A percentile compares a stretch with the other conserved stretches of the same genome.
Conservation (phyloP, 1,140 invertebrate genomes). For the Lasaia peninsularis region DNA sequence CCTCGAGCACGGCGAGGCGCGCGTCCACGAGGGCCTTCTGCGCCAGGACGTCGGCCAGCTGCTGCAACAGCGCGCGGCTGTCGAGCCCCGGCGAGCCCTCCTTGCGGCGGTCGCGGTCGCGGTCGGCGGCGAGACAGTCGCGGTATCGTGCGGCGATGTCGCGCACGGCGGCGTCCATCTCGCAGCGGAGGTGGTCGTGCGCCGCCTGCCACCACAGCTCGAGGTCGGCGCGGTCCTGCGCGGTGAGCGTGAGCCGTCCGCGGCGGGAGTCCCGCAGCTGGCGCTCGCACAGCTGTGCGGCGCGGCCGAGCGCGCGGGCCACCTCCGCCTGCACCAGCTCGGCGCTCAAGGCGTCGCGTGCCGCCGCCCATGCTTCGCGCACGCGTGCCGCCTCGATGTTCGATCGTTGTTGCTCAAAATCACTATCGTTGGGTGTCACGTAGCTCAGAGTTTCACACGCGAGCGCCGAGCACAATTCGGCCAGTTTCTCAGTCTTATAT, state of each 20-base stretch:
- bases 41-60: conserved; percentile 86
- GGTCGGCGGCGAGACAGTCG: conserved; percentile 65
- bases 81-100: conserved; percentile 59
- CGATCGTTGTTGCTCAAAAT: conserved; percentile 52
- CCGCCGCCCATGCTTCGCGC: conserved; percentile 82
- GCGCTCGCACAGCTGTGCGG: conserved; percentile 81
- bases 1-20: conserved; percentile 80
- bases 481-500: conserved; percentile 84
- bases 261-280: conserved; percentile 68
- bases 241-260: conserved; percentile 77
- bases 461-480: conserved; percentile 81
- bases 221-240: conserved; percentile 80
- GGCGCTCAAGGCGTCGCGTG: conserved; percentile 83
- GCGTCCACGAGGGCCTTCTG: conserved; percentile 88
- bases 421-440: conserved; percentile 57
- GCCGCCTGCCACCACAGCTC: conserved; percentile 84
- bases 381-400: conserved; percentile 69
- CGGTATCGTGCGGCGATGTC: conserved; percentile 83
- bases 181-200: conserved; percentile 81
- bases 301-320: conserved; percentile 82
- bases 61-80: conserved; percentile 79
- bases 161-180: conserved; percentile 82
- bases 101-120: conserved; percentile 69
- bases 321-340: conserved; percentile 86
- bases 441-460: conserved; percentile 82